Conservation (phyloP, 1,140 invertebrate genomes). For the Plectus sambesii region DNA sequence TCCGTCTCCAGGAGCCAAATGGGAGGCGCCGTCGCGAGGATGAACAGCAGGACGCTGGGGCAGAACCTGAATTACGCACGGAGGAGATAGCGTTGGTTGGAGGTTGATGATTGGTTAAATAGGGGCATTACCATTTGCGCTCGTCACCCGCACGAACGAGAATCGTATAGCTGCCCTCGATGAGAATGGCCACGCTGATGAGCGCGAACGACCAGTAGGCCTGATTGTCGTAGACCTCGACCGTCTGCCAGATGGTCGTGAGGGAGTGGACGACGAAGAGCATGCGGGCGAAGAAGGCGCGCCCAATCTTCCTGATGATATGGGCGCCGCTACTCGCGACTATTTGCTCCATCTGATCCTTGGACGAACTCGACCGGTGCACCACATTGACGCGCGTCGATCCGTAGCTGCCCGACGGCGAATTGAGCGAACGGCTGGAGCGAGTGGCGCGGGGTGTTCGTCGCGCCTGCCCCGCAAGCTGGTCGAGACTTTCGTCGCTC, state of each 20-base stretch:
- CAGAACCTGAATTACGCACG: slow-evolving; percentile 32
- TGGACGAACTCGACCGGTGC: too few relatives aligned
- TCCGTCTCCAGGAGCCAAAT: slow-evolving; percentile 39
- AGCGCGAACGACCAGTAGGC: slow-evolving; percentile 43
- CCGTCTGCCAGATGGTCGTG: slow-evolving; percentile 31
- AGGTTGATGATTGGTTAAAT: not conserved
- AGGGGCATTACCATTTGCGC: slow-evolving; percentile 33
- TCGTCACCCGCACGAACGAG: slow-evolving; percentile 44
- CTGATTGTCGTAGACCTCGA: slow-evolving; percentile 23
- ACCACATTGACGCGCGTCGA: too few relatives aligned
- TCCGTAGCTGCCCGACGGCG: too few relatives aligned
- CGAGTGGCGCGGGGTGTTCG: too few relatives aligned
- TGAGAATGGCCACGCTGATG: slow-evolving; percentile 37
- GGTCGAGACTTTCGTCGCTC: too few relatives aligned
- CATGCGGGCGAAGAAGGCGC: slow-evolving; percentile 34
- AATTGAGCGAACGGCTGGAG: too few relatives aligned
- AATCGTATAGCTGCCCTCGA: slow-evolving; percentile 40
- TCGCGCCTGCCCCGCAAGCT: too few relatives aligned
- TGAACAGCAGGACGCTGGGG: slow-evolving; percentile 37
- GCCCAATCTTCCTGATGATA: slow-evolving; percentile 28
- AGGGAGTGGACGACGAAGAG: slow-evolving; percentile 41
- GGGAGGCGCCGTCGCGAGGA: slow-evolving; percentile 41
- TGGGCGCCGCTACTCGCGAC: too few relatives aligned
- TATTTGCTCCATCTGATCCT: too few relatives aligned
- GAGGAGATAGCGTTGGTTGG: too few relatives aligned